A percentile compares a stretch with the other conserved stretches of the same genome.
These are phyloP conservation scores for Parapsyche elsis DNA, from an alignment of 1,140 invertebrate genomes.

Conservation along the genomic window DNA sequence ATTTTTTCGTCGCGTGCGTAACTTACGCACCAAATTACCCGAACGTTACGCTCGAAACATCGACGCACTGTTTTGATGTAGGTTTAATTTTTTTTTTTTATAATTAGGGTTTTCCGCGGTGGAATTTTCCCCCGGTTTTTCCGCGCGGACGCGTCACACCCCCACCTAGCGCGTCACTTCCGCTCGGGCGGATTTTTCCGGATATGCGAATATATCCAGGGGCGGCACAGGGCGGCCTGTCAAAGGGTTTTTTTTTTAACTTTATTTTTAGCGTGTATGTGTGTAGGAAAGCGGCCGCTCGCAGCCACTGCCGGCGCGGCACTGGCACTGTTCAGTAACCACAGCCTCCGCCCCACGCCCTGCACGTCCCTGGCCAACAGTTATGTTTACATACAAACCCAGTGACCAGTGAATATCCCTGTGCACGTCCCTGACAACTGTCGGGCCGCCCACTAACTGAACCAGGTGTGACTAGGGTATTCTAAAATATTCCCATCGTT, in stretches of 20 bases:
- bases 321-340: conserved; percentile 61
- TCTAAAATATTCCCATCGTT: too few species aligned
- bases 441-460: background rate
- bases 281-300: conserved; percentile 60
- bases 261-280: background rate
- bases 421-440: background rate
- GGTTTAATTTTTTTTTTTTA: background rate
- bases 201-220: background rate
- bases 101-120: background rate
- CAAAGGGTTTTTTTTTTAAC: background rate
- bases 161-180: background rate
- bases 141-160: conserved; percentile 49
- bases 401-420: background rate
- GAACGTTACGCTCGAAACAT: too few species aligned
- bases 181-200: conserved; percentile 2
- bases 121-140: conserved; percentile 48
- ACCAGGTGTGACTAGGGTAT: too few species aligned
- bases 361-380: conserved; percentile 10
- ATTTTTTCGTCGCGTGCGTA: background rate
- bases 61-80: background rate
- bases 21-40: too few species aligned
- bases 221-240: conserved; percentile 9
- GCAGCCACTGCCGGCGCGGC: conserved; percentile 66
- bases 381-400: conserved; percentile 24
- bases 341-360: conserved; percentile 45